Conservation (phyloP, 2,888 invertebrate species). For the Amiota mariae region DNA sequence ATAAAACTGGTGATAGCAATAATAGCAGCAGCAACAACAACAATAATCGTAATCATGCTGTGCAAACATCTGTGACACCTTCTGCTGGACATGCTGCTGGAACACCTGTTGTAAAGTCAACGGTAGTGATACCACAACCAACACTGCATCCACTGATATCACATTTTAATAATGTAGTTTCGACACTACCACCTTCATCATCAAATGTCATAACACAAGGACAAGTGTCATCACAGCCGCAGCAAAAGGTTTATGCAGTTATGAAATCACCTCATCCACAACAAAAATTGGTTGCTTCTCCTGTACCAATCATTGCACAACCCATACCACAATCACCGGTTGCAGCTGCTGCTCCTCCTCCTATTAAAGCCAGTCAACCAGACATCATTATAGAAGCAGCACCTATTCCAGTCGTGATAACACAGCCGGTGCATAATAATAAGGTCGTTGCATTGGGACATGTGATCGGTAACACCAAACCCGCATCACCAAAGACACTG, state of each 20-base stretch:
- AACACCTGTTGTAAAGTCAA: constrained; percentile 2
- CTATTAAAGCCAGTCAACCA: constrained; percentile 6
- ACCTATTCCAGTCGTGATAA: constrained; percentile 56
- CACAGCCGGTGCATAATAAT: constrained; percentile 48
- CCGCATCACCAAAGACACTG: constrained; percentile 44
- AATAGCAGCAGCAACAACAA: constrained; percentile 10
- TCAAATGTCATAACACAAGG: neutral
- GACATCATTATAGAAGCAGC: constrained; percentile 44
- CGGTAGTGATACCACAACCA: neutral
- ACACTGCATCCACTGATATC: constrained; percentile 43
- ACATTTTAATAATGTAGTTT: constrained; percentile 48
- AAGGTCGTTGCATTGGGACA: constrained; percentile 19
- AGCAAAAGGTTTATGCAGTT: constrained; percentile 40
- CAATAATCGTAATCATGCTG: neutral
- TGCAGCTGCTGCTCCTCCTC: neutral
- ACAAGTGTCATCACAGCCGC: constrained; percentile 5
- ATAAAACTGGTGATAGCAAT: neutral
- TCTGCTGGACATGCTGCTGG: neutral
- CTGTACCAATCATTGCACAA: neutral
- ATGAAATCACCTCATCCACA: constrained; percentile 19
- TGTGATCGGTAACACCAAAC: constrained; percentile 27
- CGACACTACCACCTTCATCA: constrained; percentile 3
- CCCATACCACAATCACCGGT: neutral
- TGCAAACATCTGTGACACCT: no score
- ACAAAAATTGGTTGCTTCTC: constrained; percentile 43